A percentile compares a stretch with the other conserved stretches of the same genome.
These are phyloP conservation scores for Procavia capensis DNA, from an alignment of 2,113 vertebrate genomes.

Conservation along the genomic window DNA sequence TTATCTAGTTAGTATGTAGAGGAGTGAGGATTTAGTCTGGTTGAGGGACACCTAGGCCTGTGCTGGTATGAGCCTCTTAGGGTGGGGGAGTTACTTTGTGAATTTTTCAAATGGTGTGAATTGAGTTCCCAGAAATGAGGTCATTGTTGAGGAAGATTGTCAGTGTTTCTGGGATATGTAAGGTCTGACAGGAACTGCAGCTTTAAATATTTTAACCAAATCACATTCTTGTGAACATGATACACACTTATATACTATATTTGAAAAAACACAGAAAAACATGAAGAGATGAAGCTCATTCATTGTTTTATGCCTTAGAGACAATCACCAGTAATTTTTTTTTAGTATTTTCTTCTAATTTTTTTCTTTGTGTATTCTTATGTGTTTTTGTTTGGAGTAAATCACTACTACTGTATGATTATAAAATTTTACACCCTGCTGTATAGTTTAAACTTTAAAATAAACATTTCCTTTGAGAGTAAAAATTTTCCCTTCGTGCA, in stretches of 20 bases:
- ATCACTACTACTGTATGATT: not conserved
- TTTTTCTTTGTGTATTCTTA: not conserved
- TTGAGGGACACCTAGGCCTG: not conserved
- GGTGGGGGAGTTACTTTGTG: not conserved
- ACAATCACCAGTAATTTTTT: not conserved
- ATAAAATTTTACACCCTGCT: not conserved
- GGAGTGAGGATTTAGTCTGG: not conserved
- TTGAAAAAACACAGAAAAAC: not conserved
- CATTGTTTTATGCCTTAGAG: not conserved
- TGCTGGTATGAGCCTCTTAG: not conserved
- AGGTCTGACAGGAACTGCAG: not conserved
- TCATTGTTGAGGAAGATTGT: not conserved
- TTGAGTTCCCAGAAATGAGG: not conserved
- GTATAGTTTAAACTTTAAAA: slow-evolving; percentile 25
- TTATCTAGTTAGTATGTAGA: not conserved
- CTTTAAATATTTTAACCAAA: slow-evolving; percentile 4
- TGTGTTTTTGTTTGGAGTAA: slow-evolving; percentile 3
- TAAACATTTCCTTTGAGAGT: not conserved
- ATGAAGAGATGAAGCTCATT: not conserved
- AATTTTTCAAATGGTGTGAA: not conserved
- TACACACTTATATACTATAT: not conserved
- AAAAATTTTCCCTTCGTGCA: slow-evolving; percentile 5
- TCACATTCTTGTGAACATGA: not conserved
- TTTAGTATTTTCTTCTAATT: not conserved
- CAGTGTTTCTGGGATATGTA: not conserved